Evolutionary conservation across 2,888 invertebrate species (phyloP).

Genomic region (Drosophila mulleri): DNA sequence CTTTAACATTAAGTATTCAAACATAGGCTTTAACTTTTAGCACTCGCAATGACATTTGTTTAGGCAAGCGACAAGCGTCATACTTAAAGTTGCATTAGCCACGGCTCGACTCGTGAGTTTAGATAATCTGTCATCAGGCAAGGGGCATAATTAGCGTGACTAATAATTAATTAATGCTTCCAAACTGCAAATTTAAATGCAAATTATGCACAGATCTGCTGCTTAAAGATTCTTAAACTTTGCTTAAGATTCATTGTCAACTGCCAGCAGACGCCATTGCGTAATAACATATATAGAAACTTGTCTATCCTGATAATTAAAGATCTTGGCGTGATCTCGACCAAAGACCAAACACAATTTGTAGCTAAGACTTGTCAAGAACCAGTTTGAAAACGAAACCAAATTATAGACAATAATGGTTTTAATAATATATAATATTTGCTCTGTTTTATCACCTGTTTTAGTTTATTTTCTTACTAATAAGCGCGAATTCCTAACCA

Average conservation of each 20-base stretch:
- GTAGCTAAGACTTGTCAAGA: constrained; percentile 32
- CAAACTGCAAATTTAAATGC: constrained; percentile 28
- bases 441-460: constrained; percentile 26
- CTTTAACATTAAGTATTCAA: neutral
- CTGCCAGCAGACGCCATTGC: constrained; percentile 36
- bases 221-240: neutral
- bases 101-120: constrained; percentile 16
- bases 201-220: constrained; percentile 28
- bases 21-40: neutral
- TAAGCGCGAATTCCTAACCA: constrained; percentile 60
- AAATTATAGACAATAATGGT: constrained; percentile 26
- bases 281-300: constrained; percentile 48
- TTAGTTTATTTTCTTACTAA: constrained; percentile 12
- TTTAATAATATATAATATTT: constrained; percentile 4
- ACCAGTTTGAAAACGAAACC: constrained; percentile 55
- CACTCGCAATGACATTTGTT: constrained; percentile 9
- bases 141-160: constrained; percentile 42
- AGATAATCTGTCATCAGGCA: constrained; percentile 28
- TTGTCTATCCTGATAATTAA: constrained; percentile 61
- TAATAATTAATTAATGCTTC: constrained; percentile 37
- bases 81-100: constrained; percentile 22
- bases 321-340: constrained; percentile 59
- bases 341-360: constrained; percentile 28
- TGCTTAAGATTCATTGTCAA: constrained; percentile 12
- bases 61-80: constrained; percentile 4